Base-by-base conservation (phyloP, 2,113 vertebrate species). In the Vidua macroura region DNA sequence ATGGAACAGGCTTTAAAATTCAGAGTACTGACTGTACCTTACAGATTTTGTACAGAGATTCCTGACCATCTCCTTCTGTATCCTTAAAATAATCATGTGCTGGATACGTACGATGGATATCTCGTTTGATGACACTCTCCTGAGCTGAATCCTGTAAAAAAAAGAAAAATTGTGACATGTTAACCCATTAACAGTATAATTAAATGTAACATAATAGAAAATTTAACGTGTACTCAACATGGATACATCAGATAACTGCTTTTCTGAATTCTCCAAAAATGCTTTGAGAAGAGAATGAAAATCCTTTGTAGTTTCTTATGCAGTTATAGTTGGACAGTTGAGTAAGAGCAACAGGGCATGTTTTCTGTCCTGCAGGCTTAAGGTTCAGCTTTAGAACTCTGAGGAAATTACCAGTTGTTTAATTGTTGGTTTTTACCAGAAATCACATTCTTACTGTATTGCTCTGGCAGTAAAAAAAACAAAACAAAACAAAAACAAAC, bases 61-160 rank as follows among this genome's bases (percentile, higher is more conserved):
- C 99, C 80, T 99, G 99, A 53, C 99, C 99, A 5, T 99, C 99
- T 86, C 99, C 99, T 64, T 98, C 98, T 0, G 99, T 98, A 78
- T 99, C 99, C 97, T 99, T 99, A 94, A 99, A 99, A 97, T 99
- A 99, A 96, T 99, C 99, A 13, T 99, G 99, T 62, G 99, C 99
- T 25, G 99, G 99, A 64, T 99, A 99, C 2, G 99, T 99, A 30
- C 99, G 99, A 96, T 99, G 99, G 96, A 99, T 99, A 94, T 99
- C 99, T 95, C 99, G 97, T 79, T 98, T 99, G 96, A 99, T 99
- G 44, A 99, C 99, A 20, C 98, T 98, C 81, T 99, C 99, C 86
- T 99, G 99, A 75, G 98, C 95, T 5, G 99, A 99, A 81, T 99
- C 99, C 99, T 99, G 95, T 8, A 88, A 37, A 37, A 55, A 3